Evolutionary conservation across 2,113 vertebrate genomes (phyloP).

Genomic region (Rafetus swinhoei): DNA sequence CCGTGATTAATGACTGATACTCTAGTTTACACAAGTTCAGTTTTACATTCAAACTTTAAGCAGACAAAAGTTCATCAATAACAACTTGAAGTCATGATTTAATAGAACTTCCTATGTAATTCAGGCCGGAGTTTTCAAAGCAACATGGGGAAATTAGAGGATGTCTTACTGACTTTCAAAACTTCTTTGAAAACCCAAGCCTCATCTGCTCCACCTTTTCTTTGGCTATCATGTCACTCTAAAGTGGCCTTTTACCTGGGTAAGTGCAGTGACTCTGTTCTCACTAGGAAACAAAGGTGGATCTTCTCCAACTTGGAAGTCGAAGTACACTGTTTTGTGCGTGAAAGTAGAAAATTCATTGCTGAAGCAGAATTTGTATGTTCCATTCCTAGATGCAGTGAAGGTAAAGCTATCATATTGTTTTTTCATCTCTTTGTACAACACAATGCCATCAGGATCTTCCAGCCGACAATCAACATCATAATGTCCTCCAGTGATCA

Average conservation of each 20-base stretch:
- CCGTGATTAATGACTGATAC: neutral
- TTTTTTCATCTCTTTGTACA: constrained; percentile 99
- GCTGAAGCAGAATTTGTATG: constrained; percentile 98
- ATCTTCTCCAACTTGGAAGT: constrained; percentile 98
- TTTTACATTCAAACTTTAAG: neutral
- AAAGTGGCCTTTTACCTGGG: constrained; percentile 83
- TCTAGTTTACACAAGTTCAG: neutral
- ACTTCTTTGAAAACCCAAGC: neutral
- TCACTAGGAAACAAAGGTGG: constrained; percentile 97
- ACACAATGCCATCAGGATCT: constrained; percentile 89
- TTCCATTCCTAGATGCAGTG: constrained; percentile 92
- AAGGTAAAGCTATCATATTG: constrained; percentile 99
- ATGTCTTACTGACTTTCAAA: neutral
- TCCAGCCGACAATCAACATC: constrained; percentile 97
- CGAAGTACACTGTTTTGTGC: constrained; percentile 98
- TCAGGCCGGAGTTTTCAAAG: neutral
- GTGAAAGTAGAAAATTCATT: constrained; percentile 99
- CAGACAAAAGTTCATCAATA: neutral
- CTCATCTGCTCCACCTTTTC: neutral
- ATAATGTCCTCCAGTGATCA: constrained; percentile 98
- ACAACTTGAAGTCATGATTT: neutral
- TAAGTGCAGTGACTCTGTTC: constrained; percentile 95
- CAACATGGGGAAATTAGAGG: neutral
- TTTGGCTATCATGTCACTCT: neutral
- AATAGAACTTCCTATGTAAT: neutral